phyloP scores from a whole-genome alignment of 2,113 vertebrate species.

The Tympanuchus pallidicinctus region DNA sequence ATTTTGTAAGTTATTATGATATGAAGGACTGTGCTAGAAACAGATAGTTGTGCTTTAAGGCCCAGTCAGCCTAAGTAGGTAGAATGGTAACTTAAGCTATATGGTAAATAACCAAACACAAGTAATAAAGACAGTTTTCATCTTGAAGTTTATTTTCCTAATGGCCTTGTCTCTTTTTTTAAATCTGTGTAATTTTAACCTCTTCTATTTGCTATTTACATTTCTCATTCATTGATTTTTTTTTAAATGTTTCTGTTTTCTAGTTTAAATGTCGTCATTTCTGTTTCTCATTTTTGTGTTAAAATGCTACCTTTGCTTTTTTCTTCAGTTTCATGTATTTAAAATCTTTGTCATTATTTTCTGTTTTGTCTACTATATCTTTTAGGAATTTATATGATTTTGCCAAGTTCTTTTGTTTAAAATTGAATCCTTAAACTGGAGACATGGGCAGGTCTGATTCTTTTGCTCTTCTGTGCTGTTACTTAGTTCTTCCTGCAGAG shows the following conservation, averaged over 20 bases:
- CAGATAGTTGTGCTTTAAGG: not conserved
- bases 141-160: not conserved
- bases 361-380: not conserved
- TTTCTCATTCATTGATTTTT: not conserved
- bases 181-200: not conserved
- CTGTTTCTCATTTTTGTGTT: not conserved
- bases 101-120: not conserved
- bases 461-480: not conserved
- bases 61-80: not conserved
- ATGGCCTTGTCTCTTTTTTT: not conserved
- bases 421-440: not conserved
- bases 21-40: not conserved
- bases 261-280: not conserved
- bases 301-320: not conserved
- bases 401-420: not conserved
- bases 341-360: not conserved
- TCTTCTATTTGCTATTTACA: not conserved
- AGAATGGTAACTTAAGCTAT: not conserved
- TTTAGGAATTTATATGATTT: not conserved
- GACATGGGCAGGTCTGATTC: not conserved
- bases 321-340: not conserved
- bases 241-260: not conserved
- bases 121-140: not conserved
- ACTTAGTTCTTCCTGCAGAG: not conserved
- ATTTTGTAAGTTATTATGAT: not conserved